phyloP scores from a whole-genome alignment of 1,140 invertebrate species.

The Asbolus verrucosus region DNA sequence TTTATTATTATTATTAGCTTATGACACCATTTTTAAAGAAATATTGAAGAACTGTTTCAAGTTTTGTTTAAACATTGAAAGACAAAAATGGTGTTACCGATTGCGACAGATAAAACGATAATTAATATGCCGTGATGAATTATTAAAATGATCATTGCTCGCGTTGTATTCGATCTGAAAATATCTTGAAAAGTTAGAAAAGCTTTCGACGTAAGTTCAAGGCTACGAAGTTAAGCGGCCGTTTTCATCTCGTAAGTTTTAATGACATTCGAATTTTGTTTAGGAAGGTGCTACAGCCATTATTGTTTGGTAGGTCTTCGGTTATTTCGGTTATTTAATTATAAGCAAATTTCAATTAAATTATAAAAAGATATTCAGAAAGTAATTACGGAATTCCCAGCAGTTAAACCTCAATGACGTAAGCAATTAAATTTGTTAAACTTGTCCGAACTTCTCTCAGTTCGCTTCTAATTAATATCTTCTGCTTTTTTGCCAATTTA shows the following conservation, averaged over 20 bases:
- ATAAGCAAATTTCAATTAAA: constrained; percentile 44
- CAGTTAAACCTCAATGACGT: constrained; percentile 47
- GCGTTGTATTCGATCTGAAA: too few relatives aligned
- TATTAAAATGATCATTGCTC: too few relatives aligned
- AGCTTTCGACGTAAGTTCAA: too few relatives aligned
- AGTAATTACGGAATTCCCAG: constrained; percentile 43
- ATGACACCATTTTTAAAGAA: too few relatives aligned
- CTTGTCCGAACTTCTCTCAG: constrained; percentile 21
- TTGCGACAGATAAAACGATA: too few relatives aligned
- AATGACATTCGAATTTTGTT: constrained; percentile 6
- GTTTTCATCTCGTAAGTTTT: not conserved
- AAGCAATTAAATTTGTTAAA: constrained; percentile 48
- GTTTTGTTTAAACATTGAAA: too few relatives aligned
- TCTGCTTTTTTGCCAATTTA: constrained; percentile 24
- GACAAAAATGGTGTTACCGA: too few relatives aligned
- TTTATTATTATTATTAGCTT: too few relatives aligned
- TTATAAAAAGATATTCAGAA: constrained; percentile 46
- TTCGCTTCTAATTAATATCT: constrained; percentile 35
- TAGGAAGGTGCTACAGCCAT: not conserved
- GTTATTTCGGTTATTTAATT: not conserved
- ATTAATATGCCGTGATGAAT: too few relatives aligned
- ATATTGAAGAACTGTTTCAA: too few relatives aligned
- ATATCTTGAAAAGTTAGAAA: too few relatives aligned
- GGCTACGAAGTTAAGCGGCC: too few relatives aligned
- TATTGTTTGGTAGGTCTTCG: not conserved